phyloP scores from a whole-genome alignment of 1,140 invertebrate species.

The Rhopalosiphum padi region DNA sequence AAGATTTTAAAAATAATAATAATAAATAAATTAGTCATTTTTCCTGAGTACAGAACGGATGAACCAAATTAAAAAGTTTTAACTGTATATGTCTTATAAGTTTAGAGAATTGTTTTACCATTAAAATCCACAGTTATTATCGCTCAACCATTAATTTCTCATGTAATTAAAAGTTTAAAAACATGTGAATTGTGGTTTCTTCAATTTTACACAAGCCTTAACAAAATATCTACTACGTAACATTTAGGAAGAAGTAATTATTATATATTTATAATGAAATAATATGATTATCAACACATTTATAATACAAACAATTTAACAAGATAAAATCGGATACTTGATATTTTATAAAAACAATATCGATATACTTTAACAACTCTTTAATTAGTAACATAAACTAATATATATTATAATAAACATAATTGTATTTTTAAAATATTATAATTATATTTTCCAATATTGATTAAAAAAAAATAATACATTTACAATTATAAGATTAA shows the following conservation, averaged over 20 bases:
- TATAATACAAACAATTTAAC: neutral
- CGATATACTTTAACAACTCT: neutral
- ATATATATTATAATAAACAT: neutral
- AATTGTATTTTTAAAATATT: neutral
- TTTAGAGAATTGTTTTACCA: conserved; percentile 3
- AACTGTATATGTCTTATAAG: neutral
- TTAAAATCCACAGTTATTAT: neutral
- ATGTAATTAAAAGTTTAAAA: conserved; percentile 9
- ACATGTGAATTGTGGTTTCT: conserved; percentile 10
- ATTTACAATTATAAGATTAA: neutral
- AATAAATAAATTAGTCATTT: neutral
- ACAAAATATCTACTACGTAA: neutral
- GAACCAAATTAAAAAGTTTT: neutral
- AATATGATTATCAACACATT: neutral
- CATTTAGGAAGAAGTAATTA: neutral
- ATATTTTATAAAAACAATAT: neutral
- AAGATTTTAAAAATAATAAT: neutral
- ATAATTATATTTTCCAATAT: neutral
- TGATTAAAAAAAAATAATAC: too few species aligned
- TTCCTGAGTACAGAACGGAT: neutral
- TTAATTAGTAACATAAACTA: neutral
- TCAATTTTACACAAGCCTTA: neutral
- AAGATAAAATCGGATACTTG: neutral
- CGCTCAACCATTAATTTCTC: conserved; percentile 1
- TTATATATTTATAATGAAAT: neutral